Evolutionary conservation across 2,113 vertebrate genomes (phyloP).

Genomic region (Canis aureus): DNA sequence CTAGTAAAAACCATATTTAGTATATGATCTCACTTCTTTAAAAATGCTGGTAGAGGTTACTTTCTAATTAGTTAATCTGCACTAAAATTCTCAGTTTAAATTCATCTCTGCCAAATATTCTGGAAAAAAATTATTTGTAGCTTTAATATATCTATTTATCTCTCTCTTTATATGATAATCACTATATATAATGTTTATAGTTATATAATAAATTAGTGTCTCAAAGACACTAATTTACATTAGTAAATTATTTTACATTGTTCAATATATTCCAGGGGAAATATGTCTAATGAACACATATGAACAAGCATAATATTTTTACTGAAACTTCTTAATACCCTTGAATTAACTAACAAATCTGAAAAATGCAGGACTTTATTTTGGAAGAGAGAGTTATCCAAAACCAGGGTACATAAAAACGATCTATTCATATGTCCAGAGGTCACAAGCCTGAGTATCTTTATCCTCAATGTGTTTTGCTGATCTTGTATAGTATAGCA

Average conservation of each 20-base stretch:
- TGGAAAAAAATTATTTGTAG: slow-evolving; percentile 30
- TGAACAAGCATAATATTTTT: background rate
- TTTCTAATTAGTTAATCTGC: background rate
- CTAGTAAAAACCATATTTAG: slow-evolving; percentile 16
- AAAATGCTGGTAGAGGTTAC: background rate
- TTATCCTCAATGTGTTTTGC: background rate
- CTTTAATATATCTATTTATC: slow-evolving; percentile 37
- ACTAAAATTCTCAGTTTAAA: slow-evolving; percentile 52
- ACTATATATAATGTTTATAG: slow-evolving; percentile 47
- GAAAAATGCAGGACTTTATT: background rate
- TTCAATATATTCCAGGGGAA: slow-evolving; percentile 45
- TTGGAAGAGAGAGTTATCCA: background rate
- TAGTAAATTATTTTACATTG: background rate
- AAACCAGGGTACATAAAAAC: background rate
- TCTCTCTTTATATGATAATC: background rate
- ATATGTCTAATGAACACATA: slow-evolving; percentile 21
- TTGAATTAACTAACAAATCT: slow-evolving; percentile 31
- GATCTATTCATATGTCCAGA: background rate
- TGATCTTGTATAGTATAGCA: background rate
- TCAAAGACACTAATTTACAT: background rate
- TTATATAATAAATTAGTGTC: slow-evolving; percentile 59
- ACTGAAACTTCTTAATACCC: slow-evolving; percentile 44
- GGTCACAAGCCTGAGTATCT: background rate
- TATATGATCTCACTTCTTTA: slow-evolving; percentile 7
- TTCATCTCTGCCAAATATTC: slow-evolving; percentile 32